Evolutionary conservation across 2,797 vertebrate genomes (phyloP), one percentile per base, ranked within the genome.

Genomic region (Enteromius thamalakanensis): DNA sequence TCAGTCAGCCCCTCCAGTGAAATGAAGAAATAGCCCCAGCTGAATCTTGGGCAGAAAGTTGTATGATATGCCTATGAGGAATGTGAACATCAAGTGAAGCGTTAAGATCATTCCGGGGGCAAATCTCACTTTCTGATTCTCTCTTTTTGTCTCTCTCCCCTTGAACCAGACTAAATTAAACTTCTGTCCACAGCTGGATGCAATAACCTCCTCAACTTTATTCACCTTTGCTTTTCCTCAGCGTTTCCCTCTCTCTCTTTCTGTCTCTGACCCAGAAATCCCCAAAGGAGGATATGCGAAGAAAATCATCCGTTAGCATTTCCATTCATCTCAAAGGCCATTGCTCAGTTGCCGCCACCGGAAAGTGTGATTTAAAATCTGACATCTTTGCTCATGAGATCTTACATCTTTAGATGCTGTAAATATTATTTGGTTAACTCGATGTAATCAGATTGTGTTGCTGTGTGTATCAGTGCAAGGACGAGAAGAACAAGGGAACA

Each of bases 401-500:
- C 10, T 1, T 15, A 64, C 23, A 47, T 67, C 42, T 47, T 67
- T n/a, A 51, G 58, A 65, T 9, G 60, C 60, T 79, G 60, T 32
- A 67, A 67, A 79, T 79, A 12, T 34, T 3, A 51, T 79, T 79
- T n/a, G 60, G 10, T 29, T 79, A 37, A 67, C 26, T 23, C 47
- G 9, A 51, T 34, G 45, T 32, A 64, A 64, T 64, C 62, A 64
- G 62, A 74, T 84, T 91, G 86, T 92, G 91, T 92, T 93, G 93
- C 75, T 67, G 76, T 79, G 34, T 80, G 19, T n/a, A 42, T 92
- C 91, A 93, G 91, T 14, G 90, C 87, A 88, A 87, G 81, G 90
- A 91, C 77, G 86, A 89, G 87, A 89, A 92, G 91, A 94, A 92
- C 89, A 90, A 92, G 89, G 90, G 92, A 94, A 93, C 90, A 93